Conservation (phyloP, 2,797 vertebrate genomes). For the Sibirionetta formosa region DNA sequence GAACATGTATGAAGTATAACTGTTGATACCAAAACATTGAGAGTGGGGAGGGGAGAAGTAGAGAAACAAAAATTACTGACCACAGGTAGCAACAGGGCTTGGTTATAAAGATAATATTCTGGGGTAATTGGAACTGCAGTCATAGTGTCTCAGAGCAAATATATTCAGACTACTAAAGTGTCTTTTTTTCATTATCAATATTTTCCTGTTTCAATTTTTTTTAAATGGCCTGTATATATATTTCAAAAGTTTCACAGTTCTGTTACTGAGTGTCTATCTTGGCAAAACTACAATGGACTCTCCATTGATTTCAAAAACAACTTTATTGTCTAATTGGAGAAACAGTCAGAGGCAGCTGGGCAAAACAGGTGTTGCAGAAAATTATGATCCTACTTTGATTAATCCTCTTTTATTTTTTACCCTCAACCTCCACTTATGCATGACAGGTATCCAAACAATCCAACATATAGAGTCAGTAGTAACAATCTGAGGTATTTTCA, state of each 20-base stretch:
- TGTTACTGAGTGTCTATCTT: conserved; percentile 53
- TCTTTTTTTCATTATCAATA: not conserved
- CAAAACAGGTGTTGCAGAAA: conserved; percentile 82
- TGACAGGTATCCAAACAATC: conserved; percentile 78
- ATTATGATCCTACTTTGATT: conserved; percentile 82
- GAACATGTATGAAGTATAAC: not conserved
- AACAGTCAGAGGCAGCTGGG: conserved; percentile 80
- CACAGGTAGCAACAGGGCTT: not conserved
- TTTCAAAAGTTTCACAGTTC: conserved; percentile 35
- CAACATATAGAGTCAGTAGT: conserved; percentile 64
- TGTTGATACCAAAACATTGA: not conserved
- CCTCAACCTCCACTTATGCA: conserved; percentile 65
- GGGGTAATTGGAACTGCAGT: not conserved
- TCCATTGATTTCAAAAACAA: conserved; percentile 68
- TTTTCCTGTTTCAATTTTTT: not conserved
- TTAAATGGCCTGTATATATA: conserved; percentile 34
- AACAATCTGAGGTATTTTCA: conserved; percentile 71
- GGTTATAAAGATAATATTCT: not conserved
- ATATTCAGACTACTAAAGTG: not conserved
- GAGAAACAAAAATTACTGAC: not conserved
- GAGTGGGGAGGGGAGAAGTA: too few species aligned
- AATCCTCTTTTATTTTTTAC: conserved; percentile 68
- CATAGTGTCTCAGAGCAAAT: not conserved
- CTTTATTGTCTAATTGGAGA: conserved; percentile 77
- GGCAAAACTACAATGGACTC: conserved; percentile 46